These are phyloP conservation scores for Polydrusus cervinus DNA, from an alignment of 2,888 invertebrate genomes.

Conservation along the genomic window DNA sequence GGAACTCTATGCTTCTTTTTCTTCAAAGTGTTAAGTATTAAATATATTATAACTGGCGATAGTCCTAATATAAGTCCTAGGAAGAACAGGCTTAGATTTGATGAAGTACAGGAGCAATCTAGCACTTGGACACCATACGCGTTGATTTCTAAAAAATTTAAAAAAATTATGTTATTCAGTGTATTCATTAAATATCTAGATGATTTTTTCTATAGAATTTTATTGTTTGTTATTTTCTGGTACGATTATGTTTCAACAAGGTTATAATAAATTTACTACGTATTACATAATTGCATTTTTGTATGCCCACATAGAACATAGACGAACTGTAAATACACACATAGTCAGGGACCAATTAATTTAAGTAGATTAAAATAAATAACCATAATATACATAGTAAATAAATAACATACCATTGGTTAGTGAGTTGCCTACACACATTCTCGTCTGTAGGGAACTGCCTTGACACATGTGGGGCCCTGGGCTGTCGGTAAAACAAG, in stretches of 20 bases:
- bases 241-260: no score
- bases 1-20: slow-evolving; percentile 76
- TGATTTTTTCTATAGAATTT: no score
- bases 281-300: slow-evolving; percentile 27
- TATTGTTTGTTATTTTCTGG: no score
- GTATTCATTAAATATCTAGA: no score
- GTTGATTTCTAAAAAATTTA: slow-evolving; percentile 55
- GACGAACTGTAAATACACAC: slow-evolving; percentile 22
- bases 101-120: slow-evolving; percentile 57
- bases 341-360: slow-evolving; percentile 13
- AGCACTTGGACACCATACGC: slow-evolving; percentile 51
- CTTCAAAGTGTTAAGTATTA: slow-evolving; percentile 62
- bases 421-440: slow-evolving; percentile 72
- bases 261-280: no score
- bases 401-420: slow-evolving; percentile 55
- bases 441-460: slow-evolving; percentile 79
- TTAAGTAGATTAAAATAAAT: slow-evolving; percentile 29
- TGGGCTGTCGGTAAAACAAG: slow-evolving; percentile 75
- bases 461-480: slow-evolving; percentile 80
- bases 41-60: slow-evolving; percentile 63
- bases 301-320: slow-evolving; percentile 29
- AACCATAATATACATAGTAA: neutral
- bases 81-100: slow-evolving; percentile 59
- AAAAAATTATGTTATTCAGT: neutral
- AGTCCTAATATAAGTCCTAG: slow-evolving; percentile 63